Conservation (phyloP, 2,797 vertebrate species). For the Lutjanus campechanus region DNA sequence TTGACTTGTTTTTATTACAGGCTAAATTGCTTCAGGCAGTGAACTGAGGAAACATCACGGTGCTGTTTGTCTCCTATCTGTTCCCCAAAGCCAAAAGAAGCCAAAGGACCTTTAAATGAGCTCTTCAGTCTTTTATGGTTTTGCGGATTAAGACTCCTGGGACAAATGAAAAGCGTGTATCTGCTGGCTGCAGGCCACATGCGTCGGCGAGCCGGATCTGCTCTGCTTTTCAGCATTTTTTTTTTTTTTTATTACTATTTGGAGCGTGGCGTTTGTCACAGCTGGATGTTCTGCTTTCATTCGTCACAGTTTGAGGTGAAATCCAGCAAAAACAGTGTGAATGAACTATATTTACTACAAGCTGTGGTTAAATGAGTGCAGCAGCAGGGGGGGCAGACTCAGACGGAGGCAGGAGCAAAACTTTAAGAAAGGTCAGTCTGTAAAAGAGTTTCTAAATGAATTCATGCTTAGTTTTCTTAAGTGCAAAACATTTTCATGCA, state of each 20-base stretch:
- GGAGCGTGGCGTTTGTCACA: conserved; percentile 38
- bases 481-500: background rate
- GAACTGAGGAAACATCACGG: conserved; percentile 14
- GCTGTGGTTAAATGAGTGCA: conserved; percentile 8
- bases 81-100: conserved; percentile 36
- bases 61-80: conserved; percentile 26
- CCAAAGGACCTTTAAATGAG: conserved; percentile 53
- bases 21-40: conserved; percentile 38
- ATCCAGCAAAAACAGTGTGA: background rate
- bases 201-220: background rate
- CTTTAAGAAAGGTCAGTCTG: conserved; percentile 18
- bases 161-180: conserved; percentile 37
- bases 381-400: background rate
- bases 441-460: conserved; percentile 9
- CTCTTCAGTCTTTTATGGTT: conserved; percentile 55
- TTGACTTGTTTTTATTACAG: conserved; percentile 69
- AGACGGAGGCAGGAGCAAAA: background rate
- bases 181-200: conserved; percentile 30
- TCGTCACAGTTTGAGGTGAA: conserved; percentile 28
- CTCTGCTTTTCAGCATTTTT: conserved; percentile 3
- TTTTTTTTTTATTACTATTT: background rate
- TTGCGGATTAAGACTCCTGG: conserved; percentile 30
- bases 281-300: conserved; percentile 40
- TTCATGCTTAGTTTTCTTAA: background rate
- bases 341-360: background rate